These are phyloP conservation scores for Fulica atra DNA, from an alignment of 2,113 vertebrate species.

Conservation along the genomic window DNA sequence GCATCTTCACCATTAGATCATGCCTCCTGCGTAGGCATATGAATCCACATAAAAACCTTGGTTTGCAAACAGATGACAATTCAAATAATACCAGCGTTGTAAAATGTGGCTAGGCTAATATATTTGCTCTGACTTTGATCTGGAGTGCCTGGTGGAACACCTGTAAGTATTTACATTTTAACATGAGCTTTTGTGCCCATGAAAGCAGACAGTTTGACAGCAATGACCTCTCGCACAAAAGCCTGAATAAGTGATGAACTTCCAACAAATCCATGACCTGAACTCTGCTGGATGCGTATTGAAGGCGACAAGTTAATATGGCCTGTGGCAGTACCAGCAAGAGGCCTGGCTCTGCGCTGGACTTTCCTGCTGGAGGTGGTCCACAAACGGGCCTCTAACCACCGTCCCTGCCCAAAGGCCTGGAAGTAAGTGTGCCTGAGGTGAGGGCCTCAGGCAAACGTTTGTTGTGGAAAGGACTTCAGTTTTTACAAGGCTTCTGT, in stretches of 20 bases:
- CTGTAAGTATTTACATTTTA: conserved; percentile 70
- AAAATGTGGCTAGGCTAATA: conserved; percentile 32
- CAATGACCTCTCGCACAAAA: conserved; percentile 61
- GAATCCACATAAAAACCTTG: conserved; percentile 19
- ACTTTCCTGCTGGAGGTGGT: conserved; percentile 3
- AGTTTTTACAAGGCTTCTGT: background rate
- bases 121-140: conserved; percentile 64
- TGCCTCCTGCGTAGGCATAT: conserved; percentile 35
- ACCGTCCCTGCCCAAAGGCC: background rate
- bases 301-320: conserved; percentile 54
- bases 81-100: conserved; percentile 15
- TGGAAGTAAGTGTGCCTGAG: background rate
- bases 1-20: conserved; percentile 4
- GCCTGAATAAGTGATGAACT: conserved; percentile 67
- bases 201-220: conserved; percentile 65
- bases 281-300: conserved; percentile 56
- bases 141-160: conserved; percentile 64
- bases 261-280: conserved; percentile 63
- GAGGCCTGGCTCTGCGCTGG: background rate
- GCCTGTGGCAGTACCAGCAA: background rate
- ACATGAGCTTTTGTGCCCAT: conserved; percentile 61
- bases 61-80: conserved; percentile 39
- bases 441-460: background rate
- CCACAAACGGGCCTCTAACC: background rate
- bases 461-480: background rate